Evolutionary conservation across 1,140 invertebrate species (phyloP), one percentile per base, ranked within the genome.

Genomic region (Ceratosolen fusciceps): DNA sequence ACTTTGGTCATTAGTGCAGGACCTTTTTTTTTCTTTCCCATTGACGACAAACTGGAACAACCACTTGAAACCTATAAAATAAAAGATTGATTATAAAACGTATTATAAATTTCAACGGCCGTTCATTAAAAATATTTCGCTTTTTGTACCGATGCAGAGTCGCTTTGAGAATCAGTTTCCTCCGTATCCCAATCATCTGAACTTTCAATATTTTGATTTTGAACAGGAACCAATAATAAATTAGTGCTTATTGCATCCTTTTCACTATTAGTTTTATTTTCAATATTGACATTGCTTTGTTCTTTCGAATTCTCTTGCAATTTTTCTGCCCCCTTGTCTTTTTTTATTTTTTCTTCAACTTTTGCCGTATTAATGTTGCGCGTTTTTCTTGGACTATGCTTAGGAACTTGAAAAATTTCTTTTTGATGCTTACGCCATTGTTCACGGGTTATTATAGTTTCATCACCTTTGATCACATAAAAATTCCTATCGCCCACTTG

Each of bases 401-500:
- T 90, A 83, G 89, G 87, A 85, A 90, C 86, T 87, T 89, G 87
- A 82, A 86, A 88, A 29, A 85, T 73, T 37, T 91, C 89, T 76
- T 87, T 86, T 65, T 91, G 88, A 31, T 87, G 86, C 47, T 90
- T 90, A n/a, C 90, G 87, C 93, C 93, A 93, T 70, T 93, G 91
- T 73, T 92, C 91, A 47, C 92, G 87, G 0, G 90, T 91, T 58
- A 93, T 89, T 14, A 93, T 86, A 49, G 89, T 87, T 80, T 95
- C 94, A 47, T 87, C 86, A 12, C 92, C 91, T 85, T 92, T 92
- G 39, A 94, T 90, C 1, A 90, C 89, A 87, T 95, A 95, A 83
- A 92, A 93, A 84, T 94, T 95, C 80, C 95, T 92, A 90, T 98
- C 96, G 62, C 96, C 96, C 52, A 98, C 94, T 91, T 97, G 96